Percentiles rank a stretch among this genome's conserved stretches.
These are phyloP conservation scores for Mesocricetus auratus DNA, from an alignment of 2,113 vertebrate species.

Conservation along the genomic window DNA sequence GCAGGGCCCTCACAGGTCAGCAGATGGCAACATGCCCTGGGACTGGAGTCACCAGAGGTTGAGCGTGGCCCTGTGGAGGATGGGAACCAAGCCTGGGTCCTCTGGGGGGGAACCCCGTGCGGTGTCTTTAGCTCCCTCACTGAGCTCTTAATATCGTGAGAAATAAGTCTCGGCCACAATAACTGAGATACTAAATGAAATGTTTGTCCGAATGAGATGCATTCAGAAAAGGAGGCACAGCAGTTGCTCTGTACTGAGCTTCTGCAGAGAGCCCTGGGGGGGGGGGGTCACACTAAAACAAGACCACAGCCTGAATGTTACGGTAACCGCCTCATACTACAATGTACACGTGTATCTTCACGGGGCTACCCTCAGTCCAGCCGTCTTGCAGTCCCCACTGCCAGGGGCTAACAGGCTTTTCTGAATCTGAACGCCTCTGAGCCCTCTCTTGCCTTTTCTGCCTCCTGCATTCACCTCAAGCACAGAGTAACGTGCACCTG, in stretches of 20 bases:
- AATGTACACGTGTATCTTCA: too few relatives aligned
- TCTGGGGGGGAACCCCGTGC: not conserved
- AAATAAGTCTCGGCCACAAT: not conserved
- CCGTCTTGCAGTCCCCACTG: not conserved
- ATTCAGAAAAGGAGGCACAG: not conserved
- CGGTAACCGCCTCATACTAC: not conserved
- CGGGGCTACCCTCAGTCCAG: too few relatives aligned
- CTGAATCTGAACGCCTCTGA: accelerated
- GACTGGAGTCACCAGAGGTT: too few relatives aligned
- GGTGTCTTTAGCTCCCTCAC: not conserved
- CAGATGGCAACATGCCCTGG: not conserved
- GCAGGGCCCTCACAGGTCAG: too few relatives aligned
- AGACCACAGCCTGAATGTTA: too few relatives aligned
- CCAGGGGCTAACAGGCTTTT: not conserved
- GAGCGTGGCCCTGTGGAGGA: not conserved
- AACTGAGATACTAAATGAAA: not conserved
- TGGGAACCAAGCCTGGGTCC: not conserved
- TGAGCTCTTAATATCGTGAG: not conserved
- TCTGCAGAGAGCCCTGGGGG: accelerated
- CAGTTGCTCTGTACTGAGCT: not conserved
- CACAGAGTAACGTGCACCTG: accelerated
- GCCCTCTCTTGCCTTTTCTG: not conserved
- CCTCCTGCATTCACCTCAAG: accelerated
- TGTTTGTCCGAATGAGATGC: not conserved
- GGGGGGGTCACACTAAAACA: not conserved